Base-by-base conservation (phyloP, 64 coral and sea anemone species). In the Dendronephthya gigantea region DNA sequence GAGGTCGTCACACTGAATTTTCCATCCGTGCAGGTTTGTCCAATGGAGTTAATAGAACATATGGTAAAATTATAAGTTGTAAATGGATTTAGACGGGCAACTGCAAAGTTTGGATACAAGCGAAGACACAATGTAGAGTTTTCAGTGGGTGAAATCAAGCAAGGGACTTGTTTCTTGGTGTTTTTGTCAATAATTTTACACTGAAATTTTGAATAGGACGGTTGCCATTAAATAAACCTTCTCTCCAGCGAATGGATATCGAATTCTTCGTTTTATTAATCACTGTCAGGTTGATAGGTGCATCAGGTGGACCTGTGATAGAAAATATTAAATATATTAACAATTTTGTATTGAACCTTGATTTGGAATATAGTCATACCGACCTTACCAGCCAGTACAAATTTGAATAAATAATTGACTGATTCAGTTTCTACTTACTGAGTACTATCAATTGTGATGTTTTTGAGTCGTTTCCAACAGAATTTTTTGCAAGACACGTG, bases 401-500 rank as follows among this genome's bases (percentile, higher is more conserved):
- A n/a, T n/a, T 23, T 62, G 17, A 62, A 4, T 66, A 33, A 12
- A 13, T 0, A 0, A 79, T 23, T 62, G 17, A 62, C 41, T 66
- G 11, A 12, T 33, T 0, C 1, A 79, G 1, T 79, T 34, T 34
- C 19, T 35, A 79, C 72, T 79, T 34, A 79, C 72, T 36, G 19
- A 79, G 36, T 4, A 79, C 72, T 28, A 33, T 29, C 30, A 79
- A 33, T 36, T 79, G 15, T 12, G 72, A 4, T 15, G 72, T 79
- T 10, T 36, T 79, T 19, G 36, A 34, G 29, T 79, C 72, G 32
- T 79, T 39, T 79, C 72, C 72, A 33, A 79, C 72, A 39, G 72
- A 79, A 39, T 79, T 79, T 12, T 79, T 79, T 79, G 72, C 72
- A 79, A 33, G 37, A 79, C 72, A 79, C 10, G 72, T 36, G 37